Percentiles rank a stretch among this genome's conserved stretches.
These are phyloP conservation scores for Eubasilissa regina DNA, from an alignment of 1,140 invertebrate species.

Conservation along the genomic window DNA sequence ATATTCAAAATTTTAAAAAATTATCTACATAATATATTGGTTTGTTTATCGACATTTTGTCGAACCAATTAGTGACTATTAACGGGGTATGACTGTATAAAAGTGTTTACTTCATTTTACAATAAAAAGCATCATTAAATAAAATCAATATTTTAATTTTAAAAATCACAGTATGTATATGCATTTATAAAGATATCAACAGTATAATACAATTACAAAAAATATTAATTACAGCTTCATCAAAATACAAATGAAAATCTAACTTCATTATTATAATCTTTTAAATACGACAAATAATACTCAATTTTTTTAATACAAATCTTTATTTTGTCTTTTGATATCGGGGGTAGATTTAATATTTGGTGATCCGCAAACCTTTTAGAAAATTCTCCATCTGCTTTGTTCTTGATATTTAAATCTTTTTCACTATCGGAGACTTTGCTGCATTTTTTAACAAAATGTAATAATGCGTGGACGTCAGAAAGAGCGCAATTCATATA, in stretches of 20 bases:
- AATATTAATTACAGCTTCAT: not conserved
- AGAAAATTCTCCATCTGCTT: slow-evolving; percentile 66
- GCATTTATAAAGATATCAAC: no score
- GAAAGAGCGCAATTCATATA: slow-evolving; percentile 75
- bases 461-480: slow-evolving; percentile 74
- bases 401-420: slow-evolving; percentile 48
- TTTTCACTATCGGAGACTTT: slow-evolving; percentile 51
- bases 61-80: no score
- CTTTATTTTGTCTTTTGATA: slow-evolving; percentile 74
- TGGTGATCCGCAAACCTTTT: slow-evolving; percentile 73
- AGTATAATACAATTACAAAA: no score
- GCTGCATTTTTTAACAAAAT: slow-evolving; percentile 63
- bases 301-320: slow-evolving; percentile 78
- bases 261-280: slow-evolving; percentile 55
- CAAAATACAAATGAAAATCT: slow-evolving; percentile 8
- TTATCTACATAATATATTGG: no score
- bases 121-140: no score
- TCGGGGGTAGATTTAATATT: slow-evolving; percentile 66
- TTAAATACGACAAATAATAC: slow-evolving; percentile 79
- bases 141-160: no score
- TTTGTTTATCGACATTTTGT: no score
- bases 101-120: no score
- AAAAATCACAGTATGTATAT: no score
- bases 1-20: no score
- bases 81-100: no score